Conservation (phyloP, 23 tunicate species). For the Oikopleura albicans region DNA sequence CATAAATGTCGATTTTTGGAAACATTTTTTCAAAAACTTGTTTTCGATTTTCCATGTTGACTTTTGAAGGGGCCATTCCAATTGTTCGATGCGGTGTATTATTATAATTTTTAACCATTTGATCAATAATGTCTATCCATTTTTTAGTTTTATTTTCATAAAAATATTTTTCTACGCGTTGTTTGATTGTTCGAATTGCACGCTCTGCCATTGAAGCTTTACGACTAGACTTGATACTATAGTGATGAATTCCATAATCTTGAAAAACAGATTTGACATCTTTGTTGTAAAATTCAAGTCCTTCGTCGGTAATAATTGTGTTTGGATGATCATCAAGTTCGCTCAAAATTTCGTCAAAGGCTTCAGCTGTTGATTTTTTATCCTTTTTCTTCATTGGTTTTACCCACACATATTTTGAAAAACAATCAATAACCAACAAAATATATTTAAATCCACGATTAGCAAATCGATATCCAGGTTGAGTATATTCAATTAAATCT, state of each 20-base stretch:
- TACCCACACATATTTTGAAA: background rate
- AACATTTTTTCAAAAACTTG: background rate
- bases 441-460: background rate
- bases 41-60: background rate
- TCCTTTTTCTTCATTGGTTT: constrained; percentile 9
- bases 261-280: background rate
- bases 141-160: background rate
- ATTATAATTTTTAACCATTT: background rate
- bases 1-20: background rate
- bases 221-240: background rate
- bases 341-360: background rate
- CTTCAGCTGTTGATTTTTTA: background rate
- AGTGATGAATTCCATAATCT: background rate
- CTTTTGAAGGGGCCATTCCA: background rate
- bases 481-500: background rate
- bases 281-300: background rate
- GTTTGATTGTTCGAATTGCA: background rate
- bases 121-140: background rate
- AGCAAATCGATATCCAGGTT: background rate
- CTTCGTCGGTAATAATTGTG: too few relatives aligned
- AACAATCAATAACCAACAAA: constrained; percentile 2
- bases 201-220: background rate
- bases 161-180: background rate
- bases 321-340: background rate
- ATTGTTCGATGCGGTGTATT: background rate